Conservation (phyloP, 1,140 invertebrate species). For the Orchesella cincta region DNA sequence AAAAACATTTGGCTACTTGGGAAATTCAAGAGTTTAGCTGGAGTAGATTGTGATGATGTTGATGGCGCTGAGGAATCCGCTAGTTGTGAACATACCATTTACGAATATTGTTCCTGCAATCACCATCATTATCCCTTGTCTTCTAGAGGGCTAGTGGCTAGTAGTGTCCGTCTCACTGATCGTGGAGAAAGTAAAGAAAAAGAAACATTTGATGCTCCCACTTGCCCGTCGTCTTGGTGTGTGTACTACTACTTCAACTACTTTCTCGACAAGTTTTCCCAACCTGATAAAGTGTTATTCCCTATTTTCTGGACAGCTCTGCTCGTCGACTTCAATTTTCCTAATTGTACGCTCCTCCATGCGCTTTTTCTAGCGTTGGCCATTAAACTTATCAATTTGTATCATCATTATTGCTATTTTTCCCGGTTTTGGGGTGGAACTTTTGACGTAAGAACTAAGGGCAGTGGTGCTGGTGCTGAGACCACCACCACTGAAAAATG, state of each 20-base stretch:
- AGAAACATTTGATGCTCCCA: too few relatives aligned
- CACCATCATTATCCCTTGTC: too few relatives aligned
- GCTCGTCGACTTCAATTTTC: conserved; percentile 14
- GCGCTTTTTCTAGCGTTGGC: not conserved
- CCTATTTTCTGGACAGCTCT: conserved; percentile 22
- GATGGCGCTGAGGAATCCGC: too few relatives aligned
- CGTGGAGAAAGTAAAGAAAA: too few relatives aligned
- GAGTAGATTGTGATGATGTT: too few relatives aligned
- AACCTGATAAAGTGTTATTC: conserved; percentile 18
- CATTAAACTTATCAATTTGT: conserved; percentile 14
- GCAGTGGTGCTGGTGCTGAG: not conserved
- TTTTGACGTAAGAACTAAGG: not conserved
- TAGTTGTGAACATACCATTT: too few relatives aligned
- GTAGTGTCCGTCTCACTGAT: too few relatives aligned
- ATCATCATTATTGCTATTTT: conserved; percentile 20
- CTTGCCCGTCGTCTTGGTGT: too few relatives aligned
- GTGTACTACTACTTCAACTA: not conserved
- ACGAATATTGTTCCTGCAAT: too few relatives aligned
- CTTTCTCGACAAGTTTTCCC: not conserved
- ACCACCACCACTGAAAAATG: not conserved
- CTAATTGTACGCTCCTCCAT: conserved; percentile 16
- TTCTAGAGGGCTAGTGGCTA: too few relatives aligned
- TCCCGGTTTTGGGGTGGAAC: not conserved
- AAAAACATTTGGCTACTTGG: too few relatives aligned
- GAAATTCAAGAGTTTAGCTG: too few relatives aligned